Conservation (phyloP, 2,113 vertebrate genomes). For the Cyanocitta stelleri region DNA sequence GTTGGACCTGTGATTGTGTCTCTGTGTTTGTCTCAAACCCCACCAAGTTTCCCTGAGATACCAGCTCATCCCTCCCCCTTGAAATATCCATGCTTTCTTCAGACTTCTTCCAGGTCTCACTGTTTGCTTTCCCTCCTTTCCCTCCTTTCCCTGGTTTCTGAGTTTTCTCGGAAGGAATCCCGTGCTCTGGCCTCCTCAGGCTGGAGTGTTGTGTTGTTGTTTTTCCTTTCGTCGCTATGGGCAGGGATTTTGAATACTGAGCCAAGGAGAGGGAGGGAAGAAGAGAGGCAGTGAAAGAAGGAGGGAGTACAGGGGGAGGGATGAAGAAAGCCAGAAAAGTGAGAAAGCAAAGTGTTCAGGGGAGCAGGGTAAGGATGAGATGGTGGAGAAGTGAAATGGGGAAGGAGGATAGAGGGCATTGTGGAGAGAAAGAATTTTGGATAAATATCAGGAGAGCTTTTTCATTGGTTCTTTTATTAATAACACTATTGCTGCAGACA, state of each 20-base stretch:
- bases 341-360: neutral
- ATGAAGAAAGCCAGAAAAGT: conserved; percentile 20
- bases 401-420: neutral
- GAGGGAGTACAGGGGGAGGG: conserved; percentile 15
- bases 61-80: conserved; percentile 19
- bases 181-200: conserved; percentile 41
- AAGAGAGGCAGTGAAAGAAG: conserved; percentile 19
- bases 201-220: conserved; percentile 73
- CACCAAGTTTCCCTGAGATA: conserved; percentile 43
- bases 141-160: conserved; percentile 46
- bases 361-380: neutral
- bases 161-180: conserved; percentile 64
- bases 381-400: neutral
- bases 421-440: neutral
- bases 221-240: conserved; percentile 72
- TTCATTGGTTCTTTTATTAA: neutral
- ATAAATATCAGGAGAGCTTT: neutral
- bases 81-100: conserved; percentile 10
- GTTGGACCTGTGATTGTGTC: neutral
- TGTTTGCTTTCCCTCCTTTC: conserved; percentile 31
- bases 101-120: neutral
- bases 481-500: neutral
- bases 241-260: conserved; percentile 58
- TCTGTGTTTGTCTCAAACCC: conserved; percentile 23
- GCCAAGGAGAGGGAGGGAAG: conserved; percentile 59